Conservation (phyloP, 2,113 vertebrate genomes). For the Atlantisia rogersi region DNA sequence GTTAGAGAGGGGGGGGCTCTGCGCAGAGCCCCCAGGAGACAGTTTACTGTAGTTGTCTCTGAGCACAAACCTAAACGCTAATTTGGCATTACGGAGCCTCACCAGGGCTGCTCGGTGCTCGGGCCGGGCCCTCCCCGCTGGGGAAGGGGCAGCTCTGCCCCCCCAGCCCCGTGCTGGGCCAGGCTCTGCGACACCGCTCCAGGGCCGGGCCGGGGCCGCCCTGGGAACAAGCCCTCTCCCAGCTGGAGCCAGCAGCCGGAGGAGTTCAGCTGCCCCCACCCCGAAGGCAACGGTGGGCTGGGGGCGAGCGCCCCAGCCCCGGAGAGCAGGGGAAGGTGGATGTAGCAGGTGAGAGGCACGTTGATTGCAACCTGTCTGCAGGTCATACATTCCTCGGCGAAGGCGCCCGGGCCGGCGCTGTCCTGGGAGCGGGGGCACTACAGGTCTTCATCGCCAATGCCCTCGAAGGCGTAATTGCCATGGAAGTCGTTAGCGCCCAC, state of each 20-base stretch:
- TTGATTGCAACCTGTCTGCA: slow-evolving; percentile 54
- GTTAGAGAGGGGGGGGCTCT: neutral
- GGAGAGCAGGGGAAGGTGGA: slow-evolving; percentile 14
- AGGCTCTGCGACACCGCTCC: neutral
- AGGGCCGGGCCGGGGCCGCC: neutral
- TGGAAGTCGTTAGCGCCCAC: slow-evolving; percentile 91
- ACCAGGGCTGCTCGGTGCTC: neutral
- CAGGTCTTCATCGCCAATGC: slow-evolving; percentile 97
- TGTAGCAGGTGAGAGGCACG: slow-evolving; percentile 51
- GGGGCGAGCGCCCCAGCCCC: slow-evolving; percentile 2
- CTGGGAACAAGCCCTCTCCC: slow-evolving; percentile 20
- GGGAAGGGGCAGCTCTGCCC: slow-evolving; percentile 1
- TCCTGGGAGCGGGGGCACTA: slow-evolving; percentile 67
- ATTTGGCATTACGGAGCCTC: slow-evolving; percentile 68
- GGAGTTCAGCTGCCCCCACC: slow-evolving; percentile 13
- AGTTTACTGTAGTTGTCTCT: slow-evolving; percentile 35
- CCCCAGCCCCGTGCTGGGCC: neutral
- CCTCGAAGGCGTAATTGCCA: slow-evolving; percentile 97
- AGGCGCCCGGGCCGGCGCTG: neutral
- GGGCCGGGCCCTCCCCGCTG: neutral
- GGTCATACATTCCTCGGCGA: slow-evolving; percentile 68
- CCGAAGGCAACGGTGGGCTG: neutral
- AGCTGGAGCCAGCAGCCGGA: slow-evolving; percentile 52
- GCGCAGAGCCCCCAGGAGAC: neutral
- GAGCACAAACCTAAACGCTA: slow-evolving; percentile 77